These are phyloP conservation scores for Yponomeuta malinellus DNA, from an alignment of 2,888 invertebrate genomes.

Conservation along the genomic window DNA sequence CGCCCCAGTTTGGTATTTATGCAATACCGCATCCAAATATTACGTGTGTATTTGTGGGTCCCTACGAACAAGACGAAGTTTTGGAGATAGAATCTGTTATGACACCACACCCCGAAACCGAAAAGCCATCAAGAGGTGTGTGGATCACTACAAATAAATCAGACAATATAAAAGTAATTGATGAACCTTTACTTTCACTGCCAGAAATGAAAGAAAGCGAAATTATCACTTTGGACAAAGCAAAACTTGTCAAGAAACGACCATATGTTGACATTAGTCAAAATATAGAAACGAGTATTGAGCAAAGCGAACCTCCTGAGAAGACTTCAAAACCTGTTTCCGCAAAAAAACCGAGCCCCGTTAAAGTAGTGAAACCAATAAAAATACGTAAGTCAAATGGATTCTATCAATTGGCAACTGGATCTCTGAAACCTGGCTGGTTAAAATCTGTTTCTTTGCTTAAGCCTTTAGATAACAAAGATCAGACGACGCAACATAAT, in stretches of 20 bases:
- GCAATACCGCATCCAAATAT: constrained; percentile 51
- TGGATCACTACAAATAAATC: constrained; percentile 60
- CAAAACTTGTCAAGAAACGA: background rate
- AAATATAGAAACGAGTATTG: background rate
- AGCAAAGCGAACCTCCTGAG: background rate
- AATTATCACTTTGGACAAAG: background rate
- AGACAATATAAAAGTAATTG: constrained; percentile 54
- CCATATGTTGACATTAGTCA: background rate
- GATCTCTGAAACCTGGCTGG: constrained; percentile 28
- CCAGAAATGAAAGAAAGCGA: constrained; percentile 25
- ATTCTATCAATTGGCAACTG: constrained; percentile 40
- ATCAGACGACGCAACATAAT: background rate
- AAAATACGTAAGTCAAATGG: constrained; percentile 52
- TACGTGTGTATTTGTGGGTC: constrained; percentile 59
- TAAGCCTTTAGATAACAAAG: background rate
- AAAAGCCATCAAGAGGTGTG: constrained; percentile 44
- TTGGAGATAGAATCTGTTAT: constrained; percentile 62
- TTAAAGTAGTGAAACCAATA: constrained; percentile 50
- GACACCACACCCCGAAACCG: constrained; percentile 27
- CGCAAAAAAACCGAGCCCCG: constrained; percentile 17
- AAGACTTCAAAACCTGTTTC: background rate
- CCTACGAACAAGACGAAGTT: constrained; percentile 54
- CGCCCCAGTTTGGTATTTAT: constrained; percentile 61
- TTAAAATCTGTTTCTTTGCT: constrained; percentile 26
- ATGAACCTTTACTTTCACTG: constrained; percentile 56